Conservation (phyloP, 2,113 vertebrate genomes). For the Tautogolabrus adspersus region DNA sequence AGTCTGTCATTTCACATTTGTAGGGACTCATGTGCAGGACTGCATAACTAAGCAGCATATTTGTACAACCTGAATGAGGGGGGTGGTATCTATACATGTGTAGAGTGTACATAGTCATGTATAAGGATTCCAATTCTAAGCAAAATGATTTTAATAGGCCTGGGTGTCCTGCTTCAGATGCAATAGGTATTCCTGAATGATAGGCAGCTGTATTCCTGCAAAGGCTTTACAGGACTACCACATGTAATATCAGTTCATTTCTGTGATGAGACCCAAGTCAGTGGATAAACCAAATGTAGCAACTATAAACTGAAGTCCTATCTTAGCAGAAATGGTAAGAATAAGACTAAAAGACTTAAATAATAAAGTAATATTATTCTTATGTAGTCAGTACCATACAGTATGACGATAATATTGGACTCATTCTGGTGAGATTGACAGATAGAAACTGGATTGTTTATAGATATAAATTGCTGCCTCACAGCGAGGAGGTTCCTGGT, state of each 20-base stretch:
- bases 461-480: too few relatives aligned
- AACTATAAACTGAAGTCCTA: not conserved
- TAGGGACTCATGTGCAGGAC: conserved; percentile 65
- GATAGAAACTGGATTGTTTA: too few relatives aligned
- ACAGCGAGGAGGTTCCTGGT: too few relatives aligned
- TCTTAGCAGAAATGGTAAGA: too few relatives aligned
- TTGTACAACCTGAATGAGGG: conserved; percentile 68
- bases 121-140: conserved; percentile 42
- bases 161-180: conserved; percentile 42
- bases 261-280: not conserved
- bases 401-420: too few relatives aligned
- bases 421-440: too few relatives aligned
- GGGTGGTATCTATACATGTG: conserved; percentile 35
- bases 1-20: conserved; percentile 85
- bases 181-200: conserved; percentile 45
- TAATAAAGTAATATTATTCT: too few relatives aligned
- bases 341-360: too few relatives aligned
- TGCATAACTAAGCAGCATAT: conserved; percentile 76
- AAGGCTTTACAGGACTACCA: conserved; percentile 2
- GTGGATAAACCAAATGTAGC: not conserved
- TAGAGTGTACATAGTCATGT: conserved; percentile 33
- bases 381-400: too few relatives aligned
- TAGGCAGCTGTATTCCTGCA: conserved; percentile 34
- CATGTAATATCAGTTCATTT: conserved; percentile 28
- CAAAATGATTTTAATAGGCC: conserved; percentile 59